Evolutionary conservation across 2,797 vertebrate species (phyloP), one percentile per base, ranked within the genome.

Genomic region (Malurus splendens): DNA sequence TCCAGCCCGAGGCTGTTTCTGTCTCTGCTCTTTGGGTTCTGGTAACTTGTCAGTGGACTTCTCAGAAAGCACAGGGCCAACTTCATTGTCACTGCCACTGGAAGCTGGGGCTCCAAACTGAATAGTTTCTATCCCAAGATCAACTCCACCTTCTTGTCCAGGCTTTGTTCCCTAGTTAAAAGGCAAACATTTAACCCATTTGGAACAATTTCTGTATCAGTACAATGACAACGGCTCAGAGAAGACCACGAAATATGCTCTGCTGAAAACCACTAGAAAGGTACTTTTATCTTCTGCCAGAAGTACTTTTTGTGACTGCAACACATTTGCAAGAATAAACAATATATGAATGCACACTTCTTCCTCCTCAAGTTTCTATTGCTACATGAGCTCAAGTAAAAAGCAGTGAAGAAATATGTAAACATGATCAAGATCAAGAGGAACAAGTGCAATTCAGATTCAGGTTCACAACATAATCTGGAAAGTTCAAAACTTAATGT

Each of bases 51-150:
- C 98, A 38, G 97, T 86, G 38, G 92, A 89, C 62, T 98, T 98
- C 93, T 99, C 99, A 23, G 98, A 96, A 86, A 99, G 94, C 8
- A 97, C 97, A 14, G 99, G 98, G 36, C 98, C 97, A 41, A 98
- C 98, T 93, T 99, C 99, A 67, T 98, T 99, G 96, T 99, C 99
- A 91, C 98, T 99, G 86, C 98, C 99, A 52, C 98, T 98, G 77
- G 99, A 99, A 47, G 98, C 98, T 30, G 99, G 99, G 23, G 99
- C 99, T 89, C 99, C 99, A 96, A 99, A 99, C 96, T 99, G 99
- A 96, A 99, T 99, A 62, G 98, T 98, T 94, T 99, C 99, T 95
- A 99, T 99, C 85, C 97, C 98, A 92, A 99, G 96, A 90, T 99
- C 99, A 0, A 98, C 98, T 66, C 96, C 95, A 90, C 94, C 93